phyloP scores from a whole-genome alignment of 2,113 vertebrate species.

The Tonatia bakeri region DNA sequence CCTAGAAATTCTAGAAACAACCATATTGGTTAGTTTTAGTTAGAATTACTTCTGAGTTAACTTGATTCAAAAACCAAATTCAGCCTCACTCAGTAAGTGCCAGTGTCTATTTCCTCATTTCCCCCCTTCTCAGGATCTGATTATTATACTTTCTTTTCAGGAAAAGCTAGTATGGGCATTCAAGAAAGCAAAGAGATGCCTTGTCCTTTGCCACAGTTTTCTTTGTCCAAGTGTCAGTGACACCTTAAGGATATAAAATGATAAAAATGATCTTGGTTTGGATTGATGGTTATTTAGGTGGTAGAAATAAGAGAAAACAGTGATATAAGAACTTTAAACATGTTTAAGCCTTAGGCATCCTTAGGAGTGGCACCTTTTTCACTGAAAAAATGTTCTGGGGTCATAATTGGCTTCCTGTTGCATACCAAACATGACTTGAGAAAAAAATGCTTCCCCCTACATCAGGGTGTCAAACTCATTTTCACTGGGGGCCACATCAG shows the following conservation, averaged over 20 bases:
- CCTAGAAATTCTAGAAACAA: conserved; percentile 3
- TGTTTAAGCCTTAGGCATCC: neutral
- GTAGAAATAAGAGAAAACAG: conserved; percentile 16
- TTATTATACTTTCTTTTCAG: conserved; percentile 10
- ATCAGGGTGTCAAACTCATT: too few relatives aligned
- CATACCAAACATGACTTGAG: conserved; percentile 14
- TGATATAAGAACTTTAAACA: neutral
- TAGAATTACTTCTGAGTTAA: conserved; percentile 27
- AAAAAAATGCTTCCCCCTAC: conserved; percentile 39
- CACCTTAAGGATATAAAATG: conserved; percentile 10
- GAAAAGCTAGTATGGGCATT: conserved; percentile 2
- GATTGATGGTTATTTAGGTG: conserved; percentile 17
- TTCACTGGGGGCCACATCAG: too few relatives aligned
- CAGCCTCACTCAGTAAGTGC: neutral
- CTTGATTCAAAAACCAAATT: neutral
- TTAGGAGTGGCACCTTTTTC: conserved; percentile 51
- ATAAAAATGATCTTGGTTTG: conserved; percentile 36
- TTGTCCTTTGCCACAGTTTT: neutral
- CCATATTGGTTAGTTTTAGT: conserved; percentile 10
- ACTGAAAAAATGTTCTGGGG: conserved; percentile 44
- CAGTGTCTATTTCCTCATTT: neutral
- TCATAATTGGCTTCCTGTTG: conserved; percentile 55
- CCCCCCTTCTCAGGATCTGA: neutral
- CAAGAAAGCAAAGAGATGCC: conserved; percentile 22
- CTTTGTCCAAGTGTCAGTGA: conserved; percentile 27